These are phyloP conservation scores for Drosophila trichaetosa DNA, from an alignment of 2,888 invertebrate species.

Conservation along the genomic window DNA sequence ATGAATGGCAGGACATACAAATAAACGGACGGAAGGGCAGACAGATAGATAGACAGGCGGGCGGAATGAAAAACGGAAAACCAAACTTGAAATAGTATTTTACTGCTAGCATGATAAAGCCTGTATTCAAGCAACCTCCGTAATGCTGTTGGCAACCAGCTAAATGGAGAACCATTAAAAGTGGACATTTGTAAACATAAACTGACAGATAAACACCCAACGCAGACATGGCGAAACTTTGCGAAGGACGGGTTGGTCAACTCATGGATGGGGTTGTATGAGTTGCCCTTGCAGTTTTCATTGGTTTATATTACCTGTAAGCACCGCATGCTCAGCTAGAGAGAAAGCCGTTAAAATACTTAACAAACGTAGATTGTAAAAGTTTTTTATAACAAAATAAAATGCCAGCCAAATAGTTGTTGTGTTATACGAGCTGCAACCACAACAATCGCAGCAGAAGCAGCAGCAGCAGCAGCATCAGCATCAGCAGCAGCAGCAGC, in stretches of 20 bases:
- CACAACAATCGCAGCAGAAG: constrained; percentile 38
- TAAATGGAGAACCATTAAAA: constrained; percentile 78
- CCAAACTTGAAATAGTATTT: constrained; percentile 52
- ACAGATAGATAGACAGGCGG: constrained; percentile 20
- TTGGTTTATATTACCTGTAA: constrained; percentile 70
- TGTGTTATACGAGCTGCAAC: constrained; percentile 40
- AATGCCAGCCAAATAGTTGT: constrained; percentile 60
- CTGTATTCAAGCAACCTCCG: not conserved
- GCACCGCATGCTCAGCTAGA: constrained; percentile 38
- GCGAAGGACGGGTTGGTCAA: constrained; percentile 1
- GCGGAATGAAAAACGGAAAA: constrained; percentile 51
- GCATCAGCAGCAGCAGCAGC: constrained; percentile 29
- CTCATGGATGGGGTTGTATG: not conserved
- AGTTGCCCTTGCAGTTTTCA: constrained; percentile 77
- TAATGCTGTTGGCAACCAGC: constrained; percentile 33
- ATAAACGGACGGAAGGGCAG: constrained; percentile 12
- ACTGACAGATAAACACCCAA: constrained; percentile 80
- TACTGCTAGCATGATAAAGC: constrained; percentile 56
- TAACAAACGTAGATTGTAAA: constrained; percentile 82
- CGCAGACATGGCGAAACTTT: constrained; percentile 59
- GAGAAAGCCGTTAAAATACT: constrained; percentile 79
- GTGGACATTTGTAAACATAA: constrained; percentile 80
- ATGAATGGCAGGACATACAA: not conserved
- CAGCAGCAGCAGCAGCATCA: constrained; percentile 30
- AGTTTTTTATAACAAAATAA: constrained; percentile 74